Percentiles rank a stretch among this genome's conserved stretches.
phyloP scores from a whole-genome alignment of 1,140 invertebrate genomes.

The Penaeus chinensis region DNA sequence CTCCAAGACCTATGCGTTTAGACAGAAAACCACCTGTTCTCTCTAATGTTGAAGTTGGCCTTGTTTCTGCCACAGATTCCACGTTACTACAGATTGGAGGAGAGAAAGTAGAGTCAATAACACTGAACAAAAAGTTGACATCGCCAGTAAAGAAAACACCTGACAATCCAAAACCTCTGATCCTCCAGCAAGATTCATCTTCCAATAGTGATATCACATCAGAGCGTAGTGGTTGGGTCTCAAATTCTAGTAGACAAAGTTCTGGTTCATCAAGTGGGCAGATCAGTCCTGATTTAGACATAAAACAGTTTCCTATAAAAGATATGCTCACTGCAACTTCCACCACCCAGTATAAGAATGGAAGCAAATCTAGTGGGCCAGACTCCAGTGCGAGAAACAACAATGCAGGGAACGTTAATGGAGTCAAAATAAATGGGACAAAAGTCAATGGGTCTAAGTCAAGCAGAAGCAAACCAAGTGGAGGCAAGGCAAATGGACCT shows the following conservation, averaged over 20 bases:
- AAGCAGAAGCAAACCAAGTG: slow-evolving; percentile 24
- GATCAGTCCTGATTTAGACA: slow-evolving; percentile 63
- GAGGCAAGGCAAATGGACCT: slow-evolving; percentile 40
- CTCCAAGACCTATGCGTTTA: slow-evolving; percentile 39
- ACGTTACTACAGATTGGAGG: slow-evolving; percentile 65
- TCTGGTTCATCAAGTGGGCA: slow-evolving; percentile 67
- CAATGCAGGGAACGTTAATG: slow-evolving; percentile 28
- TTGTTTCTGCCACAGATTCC: slow-evolving; percentile 67
- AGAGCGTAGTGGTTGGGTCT: slow-evolving; percentile 70
- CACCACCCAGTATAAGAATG: slow-evolving; percentile 50
- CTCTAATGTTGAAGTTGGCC: slow-evolving; percentile 68
- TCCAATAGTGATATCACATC: slow-evolving; percentile 69
- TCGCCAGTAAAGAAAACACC: slow-evolving; percentile 60
- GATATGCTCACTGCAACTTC: slow-evolving; percentile 61
- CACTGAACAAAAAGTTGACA: slow-evolving; percentile 51
- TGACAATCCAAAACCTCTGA: slow-evolving; percentile 53
- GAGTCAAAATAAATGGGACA: slow-evolving; percentile 24
- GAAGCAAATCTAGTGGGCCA: slow-evolving; percentile 33
- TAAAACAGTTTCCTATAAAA: slow-evolving; percentile 60
- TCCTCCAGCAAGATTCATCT: slow-evolving; percentile 64
- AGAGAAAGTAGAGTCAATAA: slow-evolving; percentile 38
- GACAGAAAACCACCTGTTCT: slow-evolving; percentile 66
- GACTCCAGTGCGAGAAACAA: slow-evolving; percentile 38
- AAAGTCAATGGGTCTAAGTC: slow-evolving; percentile 33
- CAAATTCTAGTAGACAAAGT: slow-evolving; percentile 68